Percentiles rank a stretch among this genome's conserved stretches.
phyloP scores from a whole-genome alignment of 2,797 vertebrate species.

The Squalus acanthias region DNA sequence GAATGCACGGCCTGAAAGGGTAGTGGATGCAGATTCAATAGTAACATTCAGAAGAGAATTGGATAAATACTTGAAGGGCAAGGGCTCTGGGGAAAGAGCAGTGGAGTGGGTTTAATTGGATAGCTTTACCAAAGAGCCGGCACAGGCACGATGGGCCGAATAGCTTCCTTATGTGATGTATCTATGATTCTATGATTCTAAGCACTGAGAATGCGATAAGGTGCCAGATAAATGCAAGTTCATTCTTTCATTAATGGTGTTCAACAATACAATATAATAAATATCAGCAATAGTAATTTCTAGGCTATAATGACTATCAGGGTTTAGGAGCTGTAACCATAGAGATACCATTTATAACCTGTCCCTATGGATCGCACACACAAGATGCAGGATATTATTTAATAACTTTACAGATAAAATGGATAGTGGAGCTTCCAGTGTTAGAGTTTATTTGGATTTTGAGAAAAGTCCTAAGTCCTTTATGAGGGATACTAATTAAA shows the following conservation, averaged over 20 bases:
- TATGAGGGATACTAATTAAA: background rate
- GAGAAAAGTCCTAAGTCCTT: too few relatives aligned
- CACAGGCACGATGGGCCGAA: background rate
- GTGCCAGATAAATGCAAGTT: background rate
- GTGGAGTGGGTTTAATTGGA: background rate
- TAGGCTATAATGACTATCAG: background rate
- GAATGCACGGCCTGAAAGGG: background rate
- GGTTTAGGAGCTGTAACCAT: slow-evolving; percentile 4
- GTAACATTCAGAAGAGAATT: background rate
- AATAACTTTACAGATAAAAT: background rate
- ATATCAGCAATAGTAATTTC: background rate
- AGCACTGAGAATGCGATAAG: background rate
- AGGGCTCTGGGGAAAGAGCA: background rate
- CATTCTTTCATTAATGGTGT: background rate
- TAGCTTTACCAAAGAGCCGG: background rate
- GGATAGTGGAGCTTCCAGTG: background rate
- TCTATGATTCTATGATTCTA: background rate
- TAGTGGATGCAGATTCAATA: background rate
- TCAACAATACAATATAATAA: background rate
- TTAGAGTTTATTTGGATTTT: background rate
- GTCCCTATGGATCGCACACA: background rate
- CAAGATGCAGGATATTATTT: background rate
- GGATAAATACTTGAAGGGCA: background rate
- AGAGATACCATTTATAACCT: background rate
- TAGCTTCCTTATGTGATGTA: background rate